Conservation (phyloP, 2,888 invertebrate genomes). For the Marasmarcha lunaedactyla region DNA sequence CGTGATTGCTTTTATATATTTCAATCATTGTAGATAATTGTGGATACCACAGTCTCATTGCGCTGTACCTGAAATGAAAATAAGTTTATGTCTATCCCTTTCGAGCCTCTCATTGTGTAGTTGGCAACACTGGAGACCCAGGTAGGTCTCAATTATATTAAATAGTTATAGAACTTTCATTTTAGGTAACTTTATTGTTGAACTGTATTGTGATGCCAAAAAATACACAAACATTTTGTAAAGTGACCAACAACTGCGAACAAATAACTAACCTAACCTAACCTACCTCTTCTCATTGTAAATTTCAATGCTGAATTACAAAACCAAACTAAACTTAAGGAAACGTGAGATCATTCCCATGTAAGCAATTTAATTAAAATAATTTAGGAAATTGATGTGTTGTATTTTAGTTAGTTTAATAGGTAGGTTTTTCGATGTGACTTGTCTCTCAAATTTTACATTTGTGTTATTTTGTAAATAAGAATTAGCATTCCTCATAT, state of each 20-base stretch:
- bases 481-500: conserved; percentile 72
- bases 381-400: conserved; percentile 64
- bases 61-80: conserved; percentile 28
- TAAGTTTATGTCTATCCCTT: not conserved
- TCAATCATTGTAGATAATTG: conserved; percentile 39
- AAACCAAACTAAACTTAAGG: conserved; percentile 64
- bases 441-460: conserved; percentile 70
- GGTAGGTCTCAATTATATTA: not conserved
- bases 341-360: conserved; percentile 23
- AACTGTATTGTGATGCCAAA: no score
- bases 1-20: conserved; percentile 24
- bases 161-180: not conserved
- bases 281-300: conserved; percentile 68
- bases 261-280: no score
- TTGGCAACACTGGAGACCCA: no score
- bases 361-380: conserved; percentile 34
- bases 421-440: conserved; percentile 68
- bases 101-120: no score
- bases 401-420: conserved; percentile 67
- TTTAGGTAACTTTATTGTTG: no score
- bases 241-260: no score
- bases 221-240: no score
- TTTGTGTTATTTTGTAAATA: conserved; percentile 70
- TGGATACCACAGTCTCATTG: conserved; percentile 36
- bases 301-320: conserved; percentile 63